Evolutionary conservation across 2,797 vertebrate species (phyloP), one percentile per base, ranked within the genome.

Genomic region (Melanotaenia trifasciata): DNA sequence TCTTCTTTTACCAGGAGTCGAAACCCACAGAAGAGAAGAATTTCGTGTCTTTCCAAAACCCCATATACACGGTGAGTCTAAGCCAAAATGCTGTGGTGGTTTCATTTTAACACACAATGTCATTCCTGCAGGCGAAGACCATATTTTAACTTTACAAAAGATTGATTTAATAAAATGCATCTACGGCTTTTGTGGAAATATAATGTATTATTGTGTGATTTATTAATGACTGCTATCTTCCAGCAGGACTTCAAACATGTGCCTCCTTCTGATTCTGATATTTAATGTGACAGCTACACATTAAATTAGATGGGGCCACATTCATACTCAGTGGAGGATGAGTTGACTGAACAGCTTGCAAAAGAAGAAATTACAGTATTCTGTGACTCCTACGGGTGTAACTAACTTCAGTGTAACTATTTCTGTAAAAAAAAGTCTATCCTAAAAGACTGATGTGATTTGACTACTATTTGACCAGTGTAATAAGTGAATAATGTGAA

Each of bases 21-120:
- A 75, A 85, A 51, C 40, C 81, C 18, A 60, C 24, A 24, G 51
- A 2, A 14, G 84, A 79, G 3, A 61, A 86, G 16, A 40, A 16
- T 14, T 74, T 45, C 14, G 33, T 16, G 53, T 64, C 78, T 58
- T 86, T 92, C 43, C 65, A 74, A 73, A 93, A 92, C 64, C 83
- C 88, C 5, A 33, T 64, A 6, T 92, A 89, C 80, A 58, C 38
- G 62, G 85, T 90, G 67, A 90, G 91, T 85, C 1, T 4, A 28
- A 62, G 7, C 20, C 32, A 26, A 20, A 24, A 22, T 5, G 32
- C 36, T 64, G n/a, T 2, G 24, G 11, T 5, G 30, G 33, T 24
- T 35, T 20, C 2, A 69, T 59, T 58, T 33, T 76, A 38, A 40
- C 67, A 50, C 16, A 4, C 16, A 20, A 22, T 51, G 47, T 51